These are phyloP conservation scores for Pangasius sanitwongsei DNA, from an alignment of 2,797 vertebrate species.

Conservation along the genomic window DNA sequence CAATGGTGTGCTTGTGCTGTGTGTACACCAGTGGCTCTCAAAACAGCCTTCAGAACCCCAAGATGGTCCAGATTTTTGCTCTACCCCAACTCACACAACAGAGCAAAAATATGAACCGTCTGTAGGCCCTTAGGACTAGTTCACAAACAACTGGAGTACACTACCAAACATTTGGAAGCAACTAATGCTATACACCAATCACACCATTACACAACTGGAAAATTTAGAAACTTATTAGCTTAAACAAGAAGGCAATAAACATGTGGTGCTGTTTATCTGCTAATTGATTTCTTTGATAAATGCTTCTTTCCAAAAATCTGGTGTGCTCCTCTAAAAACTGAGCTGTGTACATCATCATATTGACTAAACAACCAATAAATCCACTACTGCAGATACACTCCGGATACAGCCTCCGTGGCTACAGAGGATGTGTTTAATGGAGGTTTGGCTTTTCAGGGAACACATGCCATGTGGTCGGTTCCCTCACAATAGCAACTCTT, in stretches of 20 bases:
- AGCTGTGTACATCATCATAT: too few relatives aligned
- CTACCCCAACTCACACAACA: background rate
- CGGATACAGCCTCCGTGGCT: background rate
- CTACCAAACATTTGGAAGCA: background rate
- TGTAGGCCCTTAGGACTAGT: background rate
- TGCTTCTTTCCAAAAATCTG: background rate
- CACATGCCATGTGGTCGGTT: background rate
- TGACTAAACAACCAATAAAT: background rate
- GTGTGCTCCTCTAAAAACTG: background rate
- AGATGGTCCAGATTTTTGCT: background rate
- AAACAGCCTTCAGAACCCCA: background rate
- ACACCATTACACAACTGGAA: background rate
- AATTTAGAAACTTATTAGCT: background rate
- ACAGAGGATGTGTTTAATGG: slow-evolving; percentile 3
- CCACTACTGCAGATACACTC: background rate
- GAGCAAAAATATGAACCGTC: background rate
- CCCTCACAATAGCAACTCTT: slow-evolving; percentile 26
- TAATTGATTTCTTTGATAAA: background rate
- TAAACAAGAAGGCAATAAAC: background rate
- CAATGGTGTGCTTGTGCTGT: background rate
- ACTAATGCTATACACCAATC: background rate
- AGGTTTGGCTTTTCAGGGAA: background rate
- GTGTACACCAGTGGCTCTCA: background rate
- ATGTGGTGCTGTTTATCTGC: background rate
- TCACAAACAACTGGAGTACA: background rate